These are phyloP conservation scores for Oscheius sp. DNA, from an alignment of 2,888 invertebrate species.

Conservation along the genomic window DNA sequence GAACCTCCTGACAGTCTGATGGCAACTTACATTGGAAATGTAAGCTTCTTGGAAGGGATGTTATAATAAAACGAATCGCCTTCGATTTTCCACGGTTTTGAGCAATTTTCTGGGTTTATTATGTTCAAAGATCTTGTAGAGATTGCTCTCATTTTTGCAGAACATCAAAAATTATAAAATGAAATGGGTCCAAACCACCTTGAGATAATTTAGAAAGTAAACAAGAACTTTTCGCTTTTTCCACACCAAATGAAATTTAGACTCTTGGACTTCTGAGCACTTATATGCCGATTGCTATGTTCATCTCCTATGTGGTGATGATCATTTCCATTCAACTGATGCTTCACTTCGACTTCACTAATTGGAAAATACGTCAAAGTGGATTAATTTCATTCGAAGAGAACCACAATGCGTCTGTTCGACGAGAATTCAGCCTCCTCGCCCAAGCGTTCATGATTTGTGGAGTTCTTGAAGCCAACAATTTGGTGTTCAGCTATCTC, in stretches of 20 bases:
- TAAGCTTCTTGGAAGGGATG: too few species aligned
- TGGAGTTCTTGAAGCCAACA: not conserved
- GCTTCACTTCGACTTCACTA: not conserved
- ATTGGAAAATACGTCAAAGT: too few species aligned
- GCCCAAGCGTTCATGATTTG: slow-evolving; percentile 2
- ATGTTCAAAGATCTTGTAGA: not conserved
- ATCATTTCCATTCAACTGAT: not conserved
- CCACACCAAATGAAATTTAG: too few species aligned
- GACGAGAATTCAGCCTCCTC: not conserved
- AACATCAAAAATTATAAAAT: too few species aligned
- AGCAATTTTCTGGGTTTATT: too few species aligned
- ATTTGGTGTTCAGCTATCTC: not conserved
- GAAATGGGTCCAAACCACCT: too few species aligned
- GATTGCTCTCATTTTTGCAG: not conserved
- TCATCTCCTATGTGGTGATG: not conserved
- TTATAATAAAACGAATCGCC: too few species aligned
- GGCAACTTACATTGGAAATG: not conserved
- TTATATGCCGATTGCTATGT: slow-evolving; percentile 5
- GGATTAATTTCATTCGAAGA: not conserved
- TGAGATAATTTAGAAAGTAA: too few species aligned
- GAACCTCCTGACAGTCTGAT: not conserved
- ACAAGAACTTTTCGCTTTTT: too few species aligned
- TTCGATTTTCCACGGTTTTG: not conserved
- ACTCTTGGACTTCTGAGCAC: not conserved
- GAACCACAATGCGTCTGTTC: not conserved